Evolutionary conservation across 2,113 vertebrate genomes (phyloP).

Genomic region (Verasper variegatus): DNA sequence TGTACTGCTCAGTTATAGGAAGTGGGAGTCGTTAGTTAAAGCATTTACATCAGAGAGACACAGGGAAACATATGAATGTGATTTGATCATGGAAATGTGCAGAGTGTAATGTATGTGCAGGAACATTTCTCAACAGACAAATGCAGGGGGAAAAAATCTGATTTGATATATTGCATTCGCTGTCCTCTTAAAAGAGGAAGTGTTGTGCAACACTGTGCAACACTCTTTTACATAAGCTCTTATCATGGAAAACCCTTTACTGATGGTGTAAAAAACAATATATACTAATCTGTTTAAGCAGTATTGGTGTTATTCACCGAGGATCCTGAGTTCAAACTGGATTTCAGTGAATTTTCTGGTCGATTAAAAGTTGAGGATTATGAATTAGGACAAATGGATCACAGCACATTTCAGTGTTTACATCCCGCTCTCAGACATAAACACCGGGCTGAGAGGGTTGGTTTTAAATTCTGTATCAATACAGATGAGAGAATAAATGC

Average conservation of each 20-base stretch:
- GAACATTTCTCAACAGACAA: background rate
- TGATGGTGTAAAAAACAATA: background rate
- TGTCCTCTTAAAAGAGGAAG: background rate
- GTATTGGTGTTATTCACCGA: background rate
- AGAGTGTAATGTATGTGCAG: no score
- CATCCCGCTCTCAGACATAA: slow-evolving; percentile 19
- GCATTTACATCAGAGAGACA: background rate
- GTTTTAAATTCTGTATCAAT: background rate
- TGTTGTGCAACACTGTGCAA: no score
- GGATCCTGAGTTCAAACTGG: background rate
- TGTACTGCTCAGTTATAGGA: background rate
- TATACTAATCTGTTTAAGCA: background rate
- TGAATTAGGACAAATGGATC: background rate
- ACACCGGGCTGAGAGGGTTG: background rate
- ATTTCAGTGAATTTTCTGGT: background rate
- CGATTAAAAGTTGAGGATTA: slow-evolving; percentile 8
- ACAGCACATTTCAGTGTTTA: slow-evolving; percentile 18
- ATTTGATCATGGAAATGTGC: background rate
- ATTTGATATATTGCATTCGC: background rate
- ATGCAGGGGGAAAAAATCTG: background rate
- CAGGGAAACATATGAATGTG: background rate
- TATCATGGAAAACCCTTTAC: background rate
- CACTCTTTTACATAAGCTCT: background rate
- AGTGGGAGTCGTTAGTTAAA: background rate
- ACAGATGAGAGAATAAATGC: background rate